phyloP scores from a whole-genome alignment of 2,888 invertebrate species.

The Cynaeus angustus region DNA sequence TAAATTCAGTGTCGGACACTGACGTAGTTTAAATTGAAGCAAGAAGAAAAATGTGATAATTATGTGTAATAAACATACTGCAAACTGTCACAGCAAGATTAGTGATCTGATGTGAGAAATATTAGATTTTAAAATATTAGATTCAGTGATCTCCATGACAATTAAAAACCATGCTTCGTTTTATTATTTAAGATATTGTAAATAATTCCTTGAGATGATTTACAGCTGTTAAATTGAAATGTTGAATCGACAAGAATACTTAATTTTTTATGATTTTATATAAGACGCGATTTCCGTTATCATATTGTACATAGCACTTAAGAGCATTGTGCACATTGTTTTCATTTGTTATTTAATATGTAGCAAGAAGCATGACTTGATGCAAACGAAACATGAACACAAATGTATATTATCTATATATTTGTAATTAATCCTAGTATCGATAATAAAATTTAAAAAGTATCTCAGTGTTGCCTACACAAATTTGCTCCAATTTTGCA shows the following conservation, averaged over 20 bases:
- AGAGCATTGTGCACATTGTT: conserved; percentile 63
- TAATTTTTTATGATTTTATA: conserved; percentile 56
- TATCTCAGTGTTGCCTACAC: conserved; percentile 69
- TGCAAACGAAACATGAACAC: conserved; percentile 58
- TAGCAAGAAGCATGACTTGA: conserved; percentile 61
- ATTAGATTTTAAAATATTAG: conserved; percentile 58
- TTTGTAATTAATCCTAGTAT: conserved; percentile 67
- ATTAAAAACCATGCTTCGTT: conserved; percentile 58
- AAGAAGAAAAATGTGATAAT: conserved; percentile 66
- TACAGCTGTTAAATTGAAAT: conserved; percentile 50
- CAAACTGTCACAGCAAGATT: conserved; percentile 56
- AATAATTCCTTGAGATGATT: conserved; percentile 48
- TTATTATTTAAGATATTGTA: conserved; percentile 55
- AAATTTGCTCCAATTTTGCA: conserved; percentile 67
- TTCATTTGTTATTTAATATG: conserved; percentile 69
- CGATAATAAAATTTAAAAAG: conserved; percentile 60
- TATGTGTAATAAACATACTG: conserved; percentile 64
- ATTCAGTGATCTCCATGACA: conserved; percentile 70
- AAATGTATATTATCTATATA: conserved; percentile 68
- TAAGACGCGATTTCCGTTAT: conserved; percentile 46
- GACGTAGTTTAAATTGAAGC: conserved; percentile 58
- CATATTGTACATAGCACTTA: conserved; percentile 59
- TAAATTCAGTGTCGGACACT: conserved; percentile 36
- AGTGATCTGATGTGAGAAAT: conserved; percentile 65
- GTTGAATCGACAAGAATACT: conserved; percentile 54